Evolutionary conservation across 2,113 vertebrate genomes (phyloP), one percentile per base, ranked within the genome.

Genomic region (Actinemys pallida): DNA sequence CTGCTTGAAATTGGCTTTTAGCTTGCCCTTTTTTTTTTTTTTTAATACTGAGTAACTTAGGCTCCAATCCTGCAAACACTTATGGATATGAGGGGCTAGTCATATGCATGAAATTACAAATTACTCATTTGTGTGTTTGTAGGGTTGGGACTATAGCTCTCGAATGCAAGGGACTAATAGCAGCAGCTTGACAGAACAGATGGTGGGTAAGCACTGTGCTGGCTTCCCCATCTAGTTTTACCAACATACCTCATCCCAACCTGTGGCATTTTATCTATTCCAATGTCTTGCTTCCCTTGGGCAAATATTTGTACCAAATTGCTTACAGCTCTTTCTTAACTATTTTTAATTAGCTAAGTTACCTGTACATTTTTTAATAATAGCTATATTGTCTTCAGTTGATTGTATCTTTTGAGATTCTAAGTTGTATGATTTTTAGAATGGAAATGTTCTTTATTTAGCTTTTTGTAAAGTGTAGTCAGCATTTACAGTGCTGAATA

Each of bases 261-360:
- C 24, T 72, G 62, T n/a, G 25, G 42, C 22, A 78, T 42, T 24
- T 13, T 4, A 9, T 25, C 42, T 47, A 62, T 5, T 76, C 19
- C 76, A 10, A 6, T 57, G 24, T 42, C 91, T 85, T 79, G 45
- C 53, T 87, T 79, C 27, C 17, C 84, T 90, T 57, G 56, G 20
- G n/a, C 86, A 75, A 95, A 92, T 57, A 29, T 47, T 85, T 88
- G 27, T 53, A 53, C 8, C 20, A 80, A 47, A 78, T 42, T 78
- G 3, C 27, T 39, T 45, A 31, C 59, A 62, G 8, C 1, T 22
- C 29, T 78, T 25, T 31, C 50, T 12, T 1, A 0, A 25, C 16
- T 69, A 69, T 19, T 11, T 2, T 79, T 45, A 54, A 29, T 72
- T 81, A 53, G 45, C 62, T 39, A 72, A 45, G 17, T 42, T 78